Percentiles rank a stretch among this genome's conserved stretches.
These are phyloP conservation scores for Seriola dumerili DNA, from an alignment of 2,113 vertebrate species.

Conservation along the genomic window DNA sequence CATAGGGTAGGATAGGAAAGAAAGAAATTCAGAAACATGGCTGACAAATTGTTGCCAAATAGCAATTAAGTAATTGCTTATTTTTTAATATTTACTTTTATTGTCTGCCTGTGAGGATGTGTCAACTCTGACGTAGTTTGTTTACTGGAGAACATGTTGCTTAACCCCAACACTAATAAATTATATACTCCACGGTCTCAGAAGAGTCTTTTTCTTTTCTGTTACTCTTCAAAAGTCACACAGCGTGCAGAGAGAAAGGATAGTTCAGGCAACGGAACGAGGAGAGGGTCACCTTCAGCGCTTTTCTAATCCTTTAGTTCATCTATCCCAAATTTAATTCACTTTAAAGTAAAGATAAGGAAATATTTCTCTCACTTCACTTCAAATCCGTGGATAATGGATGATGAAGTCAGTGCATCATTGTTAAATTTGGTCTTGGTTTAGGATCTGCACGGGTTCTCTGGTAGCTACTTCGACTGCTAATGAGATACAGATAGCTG, in stretches of 20 bases:
- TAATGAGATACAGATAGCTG: conserved; percentile 12
- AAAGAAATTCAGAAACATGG: not conserved
- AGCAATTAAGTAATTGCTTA: not conserved
- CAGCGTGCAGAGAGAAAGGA: conserved; percentile 24
- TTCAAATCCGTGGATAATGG: conserved; percentile 57
- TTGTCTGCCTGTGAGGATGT: not conserved
- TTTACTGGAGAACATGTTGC: not conserved
- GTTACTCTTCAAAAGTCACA: conserved; percentile 39
- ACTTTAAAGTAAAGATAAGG: conserved; percentile 67
- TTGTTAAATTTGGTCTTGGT: conserved; percentile 40
- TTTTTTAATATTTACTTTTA: not conserved
- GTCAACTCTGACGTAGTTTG: not conserved
- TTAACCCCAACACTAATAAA: not conserved
- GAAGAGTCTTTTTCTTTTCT: conserved; percentile 12
- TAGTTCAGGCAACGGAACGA: conserved; percentile 10
- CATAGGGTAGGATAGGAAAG: not conserved
- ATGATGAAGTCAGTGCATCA: conserved; percentile 42
- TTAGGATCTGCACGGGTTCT: conserved; percentile 14
- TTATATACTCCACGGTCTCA: not conserved
- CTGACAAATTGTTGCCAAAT: not conserved
- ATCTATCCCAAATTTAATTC: conserved; percentile 65
- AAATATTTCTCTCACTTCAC: conserved; percentile 55
- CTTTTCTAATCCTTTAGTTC: conserved; percentile 58
- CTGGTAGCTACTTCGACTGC: not conserved
- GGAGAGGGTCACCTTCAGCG: conserved; percentile 65